phyloP scores from a whole-genome alignment of 2,797 vertebrate genomes.

The Eospalax fontanierii region DNA sequence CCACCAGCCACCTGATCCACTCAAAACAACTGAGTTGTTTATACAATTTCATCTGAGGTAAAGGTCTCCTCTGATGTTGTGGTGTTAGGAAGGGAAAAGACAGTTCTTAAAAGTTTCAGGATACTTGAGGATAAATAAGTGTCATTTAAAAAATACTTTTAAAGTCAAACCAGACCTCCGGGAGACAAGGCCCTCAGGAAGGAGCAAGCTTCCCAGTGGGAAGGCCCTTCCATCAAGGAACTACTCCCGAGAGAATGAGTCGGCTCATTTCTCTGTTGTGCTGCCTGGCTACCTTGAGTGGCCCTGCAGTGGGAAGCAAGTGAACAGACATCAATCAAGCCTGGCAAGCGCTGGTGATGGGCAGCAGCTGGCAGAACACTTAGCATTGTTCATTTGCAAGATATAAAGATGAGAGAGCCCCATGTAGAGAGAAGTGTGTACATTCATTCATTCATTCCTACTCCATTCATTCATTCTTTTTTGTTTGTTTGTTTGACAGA shows the following conservation, averaged over 20 bases:
- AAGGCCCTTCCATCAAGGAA: accelerated
- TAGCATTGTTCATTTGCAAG: too few species aligned
- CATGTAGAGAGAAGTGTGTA: background rate
- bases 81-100: constrained; percentile 27
- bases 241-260: background rate
- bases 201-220: background rate
- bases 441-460: background rate
- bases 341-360: too few species aligned
- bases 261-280: background rate
- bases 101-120: constrained; percentile 38
- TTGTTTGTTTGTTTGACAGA: too few species aligned
- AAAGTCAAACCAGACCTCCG: constrained; percentile 34
- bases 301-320: background rate
- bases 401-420: background rate
- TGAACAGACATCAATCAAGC: accelerated
- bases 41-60: background rate
- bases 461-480: background rate
- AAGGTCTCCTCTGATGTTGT: background rate
- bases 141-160: background rate
- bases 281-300: background rate
- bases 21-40: background rate
- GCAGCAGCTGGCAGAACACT: too few species aligned
- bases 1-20: background rate
- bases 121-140: background rate
- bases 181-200: background rate